Percentiles rank a stretch among this genome's conserved stretches.
phyloP scores from a whole-genome alignment of 1,140 invertebrate species.

The Chymomyza costata region DNA sequence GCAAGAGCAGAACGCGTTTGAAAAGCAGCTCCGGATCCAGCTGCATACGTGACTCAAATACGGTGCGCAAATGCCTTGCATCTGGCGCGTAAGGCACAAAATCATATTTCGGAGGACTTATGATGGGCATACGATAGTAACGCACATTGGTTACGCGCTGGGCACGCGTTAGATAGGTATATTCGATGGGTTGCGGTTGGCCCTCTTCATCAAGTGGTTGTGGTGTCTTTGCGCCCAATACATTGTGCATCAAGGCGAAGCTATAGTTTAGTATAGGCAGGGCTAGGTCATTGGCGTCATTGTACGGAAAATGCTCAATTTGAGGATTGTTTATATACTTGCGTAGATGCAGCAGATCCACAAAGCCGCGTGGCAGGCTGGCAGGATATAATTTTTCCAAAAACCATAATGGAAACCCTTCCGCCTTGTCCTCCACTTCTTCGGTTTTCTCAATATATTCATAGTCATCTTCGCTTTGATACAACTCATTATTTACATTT shows the following conservation, averaged over 20 bases:
- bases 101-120: slow-evolving; percentile 18
- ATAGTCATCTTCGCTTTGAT: slow-evolving; percentile 29
- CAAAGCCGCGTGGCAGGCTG: slow-evolving; percentile 79
- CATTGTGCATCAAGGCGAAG: slow-evolving; percentile 80
- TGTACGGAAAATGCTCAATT: slow-evolving; percentile 81
- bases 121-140: slow-evolving; percentile 41
- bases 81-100: slow-evolving; percentile 48
- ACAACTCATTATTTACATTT: too few species aligned
- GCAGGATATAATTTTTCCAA: slow-evolving; percentile 78
- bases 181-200: slow-evolving; percentile 34
- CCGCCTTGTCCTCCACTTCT: slow-evolving; percentile 47
- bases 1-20: slow-evolving; percentile 76
- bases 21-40: slow-evolving; percentile 43
- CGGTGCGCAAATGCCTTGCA: slow-evolving; percentile 46
- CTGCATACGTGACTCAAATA: slow-evolving; percentile 69
- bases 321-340: slow-evolving; percentile 83
- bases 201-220: slow-evolving; percentile 29
- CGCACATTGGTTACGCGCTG: slow-evolving; percentile 58
- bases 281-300: slow-evolving; percentile 79
- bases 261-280: slow-evolving; percentile 81
- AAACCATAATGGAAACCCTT: slow-evolving; percentile 81
- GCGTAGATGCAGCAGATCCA: slow-evolving; percentile 81
- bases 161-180: slow-evolving; percentile 65
- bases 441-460: slow-evolving; percentile 28
- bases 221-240: slow-evolving; percentile 26